These are phyloP conservation scores for Baccha elongata DNA, from an alignment of 2,888 invertebrate genomes.

Conservation along the genomic window DNA sequence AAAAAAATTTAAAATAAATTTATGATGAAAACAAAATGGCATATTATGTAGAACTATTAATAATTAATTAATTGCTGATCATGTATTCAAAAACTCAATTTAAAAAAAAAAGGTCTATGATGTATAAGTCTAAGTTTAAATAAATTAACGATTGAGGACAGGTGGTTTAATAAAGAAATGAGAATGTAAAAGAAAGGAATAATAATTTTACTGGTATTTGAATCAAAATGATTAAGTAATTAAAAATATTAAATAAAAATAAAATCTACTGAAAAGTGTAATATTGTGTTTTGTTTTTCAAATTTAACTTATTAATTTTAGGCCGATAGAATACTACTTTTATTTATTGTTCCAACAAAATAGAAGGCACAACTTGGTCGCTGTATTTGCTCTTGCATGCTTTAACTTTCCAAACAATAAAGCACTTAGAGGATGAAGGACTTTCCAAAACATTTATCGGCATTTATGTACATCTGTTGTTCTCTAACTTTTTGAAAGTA, in stretches of 20 bases:
- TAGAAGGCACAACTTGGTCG: no score
- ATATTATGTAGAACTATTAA: no score
- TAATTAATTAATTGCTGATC: no score
- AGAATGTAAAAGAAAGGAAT: conserved; percentile 39
- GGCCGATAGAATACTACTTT: no score
- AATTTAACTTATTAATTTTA: background rate
- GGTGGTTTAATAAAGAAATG: conserved; percentile 21
- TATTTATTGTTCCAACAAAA: no score
- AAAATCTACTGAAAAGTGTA: conserved; percentile 29
- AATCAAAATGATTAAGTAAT: conserved; percentile 42
- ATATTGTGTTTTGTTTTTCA: background rate
- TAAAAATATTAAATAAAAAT: conserved; percentile 55
- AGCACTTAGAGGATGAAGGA: no score
- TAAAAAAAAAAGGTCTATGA: conserved; percentile 11
- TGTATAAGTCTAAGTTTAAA: conserved; percentile 21
- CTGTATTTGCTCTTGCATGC: no score
- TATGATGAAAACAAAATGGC: background rate
- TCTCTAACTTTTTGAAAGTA: no score
- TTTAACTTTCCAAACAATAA: no score
- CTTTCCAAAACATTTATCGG: no score
- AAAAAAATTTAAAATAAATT: no score
- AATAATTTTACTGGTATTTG: conserved; percentile 43
- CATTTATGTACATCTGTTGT: no score
- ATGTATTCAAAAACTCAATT: conserved; percentile 1
- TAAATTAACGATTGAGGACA: background rate